Evolutionary conservation across 2,888 invertebrate species (phyloP).

Genomic region (Deroplatys truncata): DNA sequence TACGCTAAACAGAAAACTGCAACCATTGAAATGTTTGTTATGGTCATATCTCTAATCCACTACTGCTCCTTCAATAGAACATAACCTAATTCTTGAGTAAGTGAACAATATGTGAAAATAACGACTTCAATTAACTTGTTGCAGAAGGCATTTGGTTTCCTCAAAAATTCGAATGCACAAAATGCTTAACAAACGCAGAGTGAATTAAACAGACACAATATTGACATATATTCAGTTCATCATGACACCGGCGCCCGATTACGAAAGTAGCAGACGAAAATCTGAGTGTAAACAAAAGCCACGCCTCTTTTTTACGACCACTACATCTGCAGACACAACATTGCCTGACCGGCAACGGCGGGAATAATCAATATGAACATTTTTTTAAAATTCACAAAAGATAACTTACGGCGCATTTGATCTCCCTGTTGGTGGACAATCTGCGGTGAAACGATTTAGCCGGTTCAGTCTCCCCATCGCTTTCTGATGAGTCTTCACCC

Average conservation of each 20-base stretch:
- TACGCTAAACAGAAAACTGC: too few relatives aligned
- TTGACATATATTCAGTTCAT: background rate
- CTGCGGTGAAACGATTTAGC: conserved; percentile 71
- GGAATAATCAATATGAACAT: background rate
- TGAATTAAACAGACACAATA: background rate
- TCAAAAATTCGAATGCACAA: background rate
- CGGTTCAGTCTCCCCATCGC: conserved; percentile 78
- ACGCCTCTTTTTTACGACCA: conserved; percentile 25
- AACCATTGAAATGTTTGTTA: too few relatives aligned
- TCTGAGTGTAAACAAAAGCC: conserved; percentile 17
- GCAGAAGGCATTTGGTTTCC: background rate
- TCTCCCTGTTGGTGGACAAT: conserved; percentile 77
- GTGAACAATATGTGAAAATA: background rate
- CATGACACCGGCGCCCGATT: background rate
- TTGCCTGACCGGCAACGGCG: background rate
- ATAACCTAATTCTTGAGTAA: background rate
- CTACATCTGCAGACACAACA: background rate
- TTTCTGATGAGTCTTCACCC: conserved; percentile 66
- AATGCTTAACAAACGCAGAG: background rate
- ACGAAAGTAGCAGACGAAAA: background rate
- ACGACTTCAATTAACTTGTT: background rate
- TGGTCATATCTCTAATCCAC: too few relatives aligned
- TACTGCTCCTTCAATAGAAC: background rate
- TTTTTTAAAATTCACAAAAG: conserved; percentile 5
- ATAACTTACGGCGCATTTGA: conserved; percentile 69